Conservation (phyloP, 2,797 vertebrate species). For the Lycodopsis pacificus region DNA sequence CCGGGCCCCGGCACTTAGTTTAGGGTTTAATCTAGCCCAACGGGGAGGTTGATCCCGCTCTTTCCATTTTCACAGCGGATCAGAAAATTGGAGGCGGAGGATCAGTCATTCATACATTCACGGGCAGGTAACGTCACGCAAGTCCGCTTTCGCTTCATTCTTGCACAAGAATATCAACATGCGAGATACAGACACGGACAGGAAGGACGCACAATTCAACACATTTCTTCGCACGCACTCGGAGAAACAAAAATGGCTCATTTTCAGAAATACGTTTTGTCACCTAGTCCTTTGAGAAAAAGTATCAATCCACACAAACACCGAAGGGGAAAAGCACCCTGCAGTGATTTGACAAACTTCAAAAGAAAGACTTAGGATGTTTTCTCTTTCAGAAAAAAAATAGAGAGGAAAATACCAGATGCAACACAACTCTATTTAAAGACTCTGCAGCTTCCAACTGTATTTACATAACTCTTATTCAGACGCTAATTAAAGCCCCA, state of each 20-base stretch:
- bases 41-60: conserved; percentile 64
- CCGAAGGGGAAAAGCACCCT: conserved; percentile 65
- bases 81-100: conserved; percentile 41
- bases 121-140: conserved; percentile 34
- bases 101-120: conserved; percentile 48
- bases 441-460: conserved; percentile 68
- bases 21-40: conserved; percentile 72
- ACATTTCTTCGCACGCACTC: conserved; percentile 10
- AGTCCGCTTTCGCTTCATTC: conserved; percentile 2
- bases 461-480: conserved; percentile 86
- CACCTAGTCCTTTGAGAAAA: conserved; percentile 58
- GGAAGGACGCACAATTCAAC: neutral
- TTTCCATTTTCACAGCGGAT: conserved; percentile 63
- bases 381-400: conserved; percentile 58
- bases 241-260: conserved; percentile 28
- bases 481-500: conserved; percentile 84
- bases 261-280: conserved; percentile 48
- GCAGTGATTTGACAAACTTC: conserved; percentile 78
- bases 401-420: conserved; percentile 66
- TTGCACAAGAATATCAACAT: neutral
- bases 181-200: neutral
- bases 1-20: conserved; percentile 63
- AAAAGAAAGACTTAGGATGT: conserved; percentile 73
- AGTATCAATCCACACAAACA: conserved; percentile 66
- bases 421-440: conserved; percentile 79